Conservation (phyloP, 2,113 vertebrate species). For the Cryptoleucopteryx plumbea region DNA sequence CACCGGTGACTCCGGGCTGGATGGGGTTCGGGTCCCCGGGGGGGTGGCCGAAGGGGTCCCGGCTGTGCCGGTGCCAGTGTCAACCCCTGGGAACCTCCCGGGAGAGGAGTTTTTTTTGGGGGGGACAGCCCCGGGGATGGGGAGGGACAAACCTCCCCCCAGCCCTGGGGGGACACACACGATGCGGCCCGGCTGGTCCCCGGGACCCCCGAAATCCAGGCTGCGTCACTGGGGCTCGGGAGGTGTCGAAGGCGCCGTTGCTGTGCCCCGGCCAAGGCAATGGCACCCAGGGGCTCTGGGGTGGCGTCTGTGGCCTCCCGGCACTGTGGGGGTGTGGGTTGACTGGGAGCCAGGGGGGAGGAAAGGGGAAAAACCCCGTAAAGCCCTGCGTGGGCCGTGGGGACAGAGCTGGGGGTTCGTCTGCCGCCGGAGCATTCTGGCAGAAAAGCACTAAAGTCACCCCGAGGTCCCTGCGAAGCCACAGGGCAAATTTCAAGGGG, state of each 20-base stretch:
- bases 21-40: no score
- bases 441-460: not conserved
- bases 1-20: no score
- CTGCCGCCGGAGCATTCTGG: accelerated
- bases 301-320: not conserved
- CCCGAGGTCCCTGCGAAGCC: accelerated
- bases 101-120: not conserved
- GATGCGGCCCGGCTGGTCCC: not conserved
- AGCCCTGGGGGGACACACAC: accelerated
- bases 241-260: accelerated
- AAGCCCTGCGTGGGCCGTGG: accelerated
- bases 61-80: not conserved
- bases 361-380: not conserved
- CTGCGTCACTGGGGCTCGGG: not conserved
- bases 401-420: not conserved
- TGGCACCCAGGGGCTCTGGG: accelerated
- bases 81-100: not conserved
- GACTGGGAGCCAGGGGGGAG: accelerated
- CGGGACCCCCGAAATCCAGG: not conserved
- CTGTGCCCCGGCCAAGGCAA: not conserved
- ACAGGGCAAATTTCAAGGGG: not conserved
- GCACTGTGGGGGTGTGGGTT: accelerated
- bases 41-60: not conserved
- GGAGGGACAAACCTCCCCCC: not conserved
- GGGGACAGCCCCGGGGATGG: no score